Evolutionary conservation across 2,888 invertebrate species (phyloP), one percentile per base, ranked within the genome.

Genomic region (Apamea monoglypha): DNA sequence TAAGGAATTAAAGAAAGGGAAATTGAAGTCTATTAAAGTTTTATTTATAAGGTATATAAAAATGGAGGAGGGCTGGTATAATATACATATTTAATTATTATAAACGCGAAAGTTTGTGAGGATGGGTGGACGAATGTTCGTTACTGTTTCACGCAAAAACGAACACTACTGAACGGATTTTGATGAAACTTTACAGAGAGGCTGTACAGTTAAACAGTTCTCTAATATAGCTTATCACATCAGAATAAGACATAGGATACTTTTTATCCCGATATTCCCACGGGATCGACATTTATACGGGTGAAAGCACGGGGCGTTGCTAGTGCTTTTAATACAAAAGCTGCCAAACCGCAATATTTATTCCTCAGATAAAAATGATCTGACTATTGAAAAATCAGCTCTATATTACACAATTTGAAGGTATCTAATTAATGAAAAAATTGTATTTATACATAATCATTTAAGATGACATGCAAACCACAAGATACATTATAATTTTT

Each of bases 401-500:
- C 12, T 59, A 59, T 18, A n/a, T 74, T 61, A 47, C 16, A 80
- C 18, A 59, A 56, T 47, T 50, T 36, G 18, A 8, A 32, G 25
- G 25, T 44, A n/a, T 21, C 63, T 64, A 18, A 36, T 47, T 59
- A 40, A 14, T 32, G 18, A 67, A 50, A 18, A 36, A 44, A 56
- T 47, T 40, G 29, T 56, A 18, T 12, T 0, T 21, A 29, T 10
- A 32, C 29, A 32, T 61, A 3, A n/a, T 47, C 44, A 29, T 18
- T 64, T 40, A 50, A 32, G n/a, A 74, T n/a, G 44, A 61, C 29
- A 81, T 81, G 67, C 25, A 68, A 36, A 67, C 18, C 59, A 25
- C 6, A 25, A 47, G 1, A n/a, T 53, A 56, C 16, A 18, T 40
- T 63, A 64, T n/a, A 18, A 63, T 64, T 70, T 76, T 81, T 21